Evolutionary conservation across 2,797 vertebrate species (phyloP).

Genomic region (Sus cebifrons): DNA sequence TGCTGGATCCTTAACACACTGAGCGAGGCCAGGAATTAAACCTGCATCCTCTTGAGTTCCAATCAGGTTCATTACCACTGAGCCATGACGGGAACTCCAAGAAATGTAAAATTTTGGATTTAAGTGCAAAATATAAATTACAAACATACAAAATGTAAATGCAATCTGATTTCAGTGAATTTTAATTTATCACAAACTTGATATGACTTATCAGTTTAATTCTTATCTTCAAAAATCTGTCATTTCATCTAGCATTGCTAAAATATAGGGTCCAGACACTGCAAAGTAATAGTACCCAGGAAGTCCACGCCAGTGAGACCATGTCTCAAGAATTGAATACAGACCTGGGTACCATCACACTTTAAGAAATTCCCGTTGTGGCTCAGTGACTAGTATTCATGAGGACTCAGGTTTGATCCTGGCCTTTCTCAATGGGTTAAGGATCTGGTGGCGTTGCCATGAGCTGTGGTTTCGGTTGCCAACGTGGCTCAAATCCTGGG

Average conservation of each 20-base stretch:
- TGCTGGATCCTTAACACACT: no score
- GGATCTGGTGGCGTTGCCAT: no score
- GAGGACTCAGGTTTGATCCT: no score
- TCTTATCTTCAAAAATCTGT: background rate
- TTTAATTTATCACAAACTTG: slow-evolving; percentile 43
- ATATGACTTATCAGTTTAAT: background rate
- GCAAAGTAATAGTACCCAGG: background rate
- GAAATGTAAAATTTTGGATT: background rate
- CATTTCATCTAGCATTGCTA: background rate
- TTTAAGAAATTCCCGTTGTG: background rate
- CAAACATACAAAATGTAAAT: background rate
- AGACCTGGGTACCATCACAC: no score
- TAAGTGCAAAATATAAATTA: background rate
- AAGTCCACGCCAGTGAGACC: background rate
- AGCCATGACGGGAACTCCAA: background rate
- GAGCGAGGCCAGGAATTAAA: no score
- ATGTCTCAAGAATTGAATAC: no score
- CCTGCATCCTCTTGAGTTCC: no score
- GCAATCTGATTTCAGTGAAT: background rate
- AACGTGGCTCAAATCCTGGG: no score
- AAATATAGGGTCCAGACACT: background rate
- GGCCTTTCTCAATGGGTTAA: no score
- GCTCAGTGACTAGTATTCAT: no score
- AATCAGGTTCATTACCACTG: no score
- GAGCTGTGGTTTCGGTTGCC: no score